Percentiles rank a stretch among this genome's conserved stretches.
These are phyloP conservation scores for Crotalus tigris DNA, from an alignment of 2,113 vertebrate species.

Conservation along the genomic window DNA sequence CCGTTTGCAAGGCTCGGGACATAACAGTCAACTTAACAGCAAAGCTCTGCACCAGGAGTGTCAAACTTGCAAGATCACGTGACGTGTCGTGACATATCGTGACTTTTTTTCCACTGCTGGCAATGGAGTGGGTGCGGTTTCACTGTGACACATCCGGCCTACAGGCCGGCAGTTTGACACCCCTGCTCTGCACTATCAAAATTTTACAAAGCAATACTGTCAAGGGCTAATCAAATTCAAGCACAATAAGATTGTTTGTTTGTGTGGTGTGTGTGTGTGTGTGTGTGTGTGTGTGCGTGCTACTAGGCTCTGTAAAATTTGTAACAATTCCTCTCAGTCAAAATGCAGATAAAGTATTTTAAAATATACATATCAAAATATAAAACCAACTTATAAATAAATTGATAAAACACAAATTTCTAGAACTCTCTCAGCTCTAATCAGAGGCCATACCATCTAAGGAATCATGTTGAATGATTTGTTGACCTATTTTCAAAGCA, in stretches of 20 bases:
- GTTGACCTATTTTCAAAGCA: neutral
- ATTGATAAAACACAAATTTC: neutral
- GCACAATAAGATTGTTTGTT: neutral
- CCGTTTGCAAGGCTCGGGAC: no score
- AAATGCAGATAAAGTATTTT: neutral
- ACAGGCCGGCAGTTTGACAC: no score
- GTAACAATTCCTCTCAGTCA: conserved; percentile 20
- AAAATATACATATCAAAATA: neutral
- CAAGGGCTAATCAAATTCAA: neutral
- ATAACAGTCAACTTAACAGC: no score
- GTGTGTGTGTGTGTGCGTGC: fast-evolving
- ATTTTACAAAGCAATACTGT: neutral
- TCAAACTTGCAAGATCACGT: no score
- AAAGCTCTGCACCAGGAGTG: neutral
- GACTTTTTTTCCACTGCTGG: no score
- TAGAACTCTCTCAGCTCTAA: neutral
- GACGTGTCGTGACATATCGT: no score
- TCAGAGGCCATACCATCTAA: neutral
- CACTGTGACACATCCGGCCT: no score
- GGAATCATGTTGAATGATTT: neutral
- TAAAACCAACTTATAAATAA: neutral
- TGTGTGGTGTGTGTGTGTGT: neutral
- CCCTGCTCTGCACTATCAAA: neutral
- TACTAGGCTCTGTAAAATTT: conserved; percentile 29
- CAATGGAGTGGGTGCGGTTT: no score